phyloP scores from a whole-genome alignment of 92 coral and sea anemone genomes.

The Phenganax subtilis region DNA sequence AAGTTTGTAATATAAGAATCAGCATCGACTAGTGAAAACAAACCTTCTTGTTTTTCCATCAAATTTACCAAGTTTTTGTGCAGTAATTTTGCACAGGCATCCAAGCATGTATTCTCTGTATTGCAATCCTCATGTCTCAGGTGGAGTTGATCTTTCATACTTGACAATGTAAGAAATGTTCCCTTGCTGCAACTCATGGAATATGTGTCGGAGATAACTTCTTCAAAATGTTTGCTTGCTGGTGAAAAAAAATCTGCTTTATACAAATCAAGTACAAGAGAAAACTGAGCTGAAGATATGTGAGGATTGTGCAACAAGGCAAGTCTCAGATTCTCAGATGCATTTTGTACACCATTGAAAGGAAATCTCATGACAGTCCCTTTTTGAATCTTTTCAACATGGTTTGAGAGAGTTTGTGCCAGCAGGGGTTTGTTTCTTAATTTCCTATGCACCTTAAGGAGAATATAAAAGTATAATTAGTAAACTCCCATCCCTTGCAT shows the following conservation, averaged over 20 bases:
- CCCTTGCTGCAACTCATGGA: constrained; percentile 21
- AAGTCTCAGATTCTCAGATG: constrained; percentile 14
- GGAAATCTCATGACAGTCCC: not conserved
- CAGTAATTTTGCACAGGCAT: constrained; percentile 16
- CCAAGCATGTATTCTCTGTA: constrained; percentile 9
- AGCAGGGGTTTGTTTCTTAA: constrained; percentile 35
- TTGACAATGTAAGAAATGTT: constrained; percentile 26
- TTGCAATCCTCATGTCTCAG: not conserved
- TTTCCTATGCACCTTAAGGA: constrained; percentile 29
- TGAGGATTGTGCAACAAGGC: constrained; percentile 29
- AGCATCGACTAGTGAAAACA: not conserved
- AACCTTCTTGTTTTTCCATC: constrained; percentile 2
- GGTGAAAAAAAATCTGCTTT: constrained; percentile 12
- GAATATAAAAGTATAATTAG: not conserved
- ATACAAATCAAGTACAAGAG: constrained; percentile 31
- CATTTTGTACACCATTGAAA: constrained; percentile 16
- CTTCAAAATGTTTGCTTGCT: constrained; percentile 8
- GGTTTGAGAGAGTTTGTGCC: constrained; percentile 4
- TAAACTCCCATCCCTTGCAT: too few species aligned
- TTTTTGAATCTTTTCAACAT: not conserved
- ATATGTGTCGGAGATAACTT: constrained; percentile 13
- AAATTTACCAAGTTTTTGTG: not conserved
- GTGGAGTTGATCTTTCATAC: constrained; percentile 20
- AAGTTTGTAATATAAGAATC: too few species aligned
- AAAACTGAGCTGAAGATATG: constrained; percentile 33